Evolutionary conservation across 2,113 vertebrate species (phyloP).

Genomic region (Rynchops niger): DNA sequence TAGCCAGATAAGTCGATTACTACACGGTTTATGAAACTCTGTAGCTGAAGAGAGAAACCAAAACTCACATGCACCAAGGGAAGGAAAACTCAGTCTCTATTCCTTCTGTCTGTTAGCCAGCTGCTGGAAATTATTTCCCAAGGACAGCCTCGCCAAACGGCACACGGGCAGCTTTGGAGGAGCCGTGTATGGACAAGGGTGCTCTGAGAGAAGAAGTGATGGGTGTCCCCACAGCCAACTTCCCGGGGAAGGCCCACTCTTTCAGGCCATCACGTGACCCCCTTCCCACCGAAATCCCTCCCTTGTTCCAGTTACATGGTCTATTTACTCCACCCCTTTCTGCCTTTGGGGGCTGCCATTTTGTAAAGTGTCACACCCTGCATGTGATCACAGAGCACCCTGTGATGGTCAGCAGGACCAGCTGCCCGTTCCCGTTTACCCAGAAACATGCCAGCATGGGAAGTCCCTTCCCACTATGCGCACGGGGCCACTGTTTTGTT

Average conservation of each 20-base stretch:
- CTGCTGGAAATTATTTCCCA: neutral
- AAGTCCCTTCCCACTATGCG: neutral
- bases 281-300: neutral
- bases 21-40: neutral
- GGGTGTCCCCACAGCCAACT: rapidly evolving
- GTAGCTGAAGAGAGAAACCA: neutral
- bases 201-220: neutral
- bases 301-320: neutral
- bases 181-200: too few species aligned
- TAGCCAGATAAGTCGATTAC: neutral
- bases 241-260: neutral
- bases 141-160: rapidly evolving
- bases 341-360: neutral
- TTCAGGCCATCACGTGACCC: too few species aligned
- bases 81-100: neutral
- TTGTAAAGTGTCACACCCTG: neutral
- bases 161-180: rapidly evolving
- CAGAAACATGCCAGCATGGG: neutral
- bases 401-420: neutral
- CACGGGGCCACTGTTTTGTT: neutral
- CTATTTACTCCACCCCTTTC: neutral
- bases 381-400: rapidly evolving
- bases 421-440: neutral
- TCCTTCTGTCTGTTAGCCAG: neutral
- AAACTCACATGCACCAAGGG: neutral